These are phyloP conservation scores for Serinus canaria DNA, from an alignment of 2,113 vertebrate genomes.

Conservation along the genomic window DNA sequence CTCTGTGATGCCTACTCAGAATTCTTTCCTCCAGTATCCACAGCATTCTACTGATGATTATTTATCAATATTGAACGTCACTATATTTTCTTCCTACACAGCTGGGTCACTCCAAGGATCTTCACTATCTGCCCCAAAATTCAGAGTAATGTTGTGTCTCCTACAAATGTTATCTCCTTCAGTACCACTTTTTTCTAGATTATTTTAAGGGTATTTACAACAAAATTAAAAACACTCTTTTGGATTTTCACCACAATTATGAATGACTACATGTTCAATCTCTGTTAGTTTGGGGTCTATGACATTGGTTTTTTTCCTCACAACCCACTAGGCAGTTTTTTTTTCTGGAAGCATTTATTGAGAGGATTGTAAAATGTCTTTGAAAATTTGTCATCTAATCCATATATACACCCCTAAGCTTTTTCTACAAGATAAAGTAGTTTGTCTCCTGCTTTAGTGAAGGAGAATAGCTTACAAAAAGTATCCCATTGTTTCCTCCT, in stretches of 20 bases:
- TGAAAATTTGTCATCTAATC: neutral
- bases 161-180: neutral
- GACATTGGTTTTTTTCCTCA: neutral
- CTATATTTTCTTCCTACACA: neutral
- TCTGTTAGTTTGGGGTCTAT: neutral
- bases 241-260: neutral
- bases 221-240: neutral
- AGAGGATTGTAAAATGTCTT: neutral
- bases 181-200: neutral
- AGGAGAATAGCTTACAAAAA: neutral
- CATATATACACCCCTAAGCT: neutral
- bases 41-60: neutral
- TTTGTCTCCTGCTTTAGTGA: neutral
- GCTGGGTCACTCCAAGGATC: neutral
- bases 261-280: rapidly evolving
- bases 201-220: neutral
- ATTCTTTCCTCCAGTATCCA: neutral
- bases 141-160: neutral
- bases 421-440: neutral
- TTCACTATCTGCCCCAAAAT: neutral
- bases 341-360: neutral
- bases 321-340: neutral
- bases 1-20: neutral
- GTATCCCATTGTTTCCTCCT: neutral
- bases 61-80: neutral